A percentile compares a stretch with the other conserved stretches of the same genome.
Evolutionary conservation across 1,140 invertebrate genomes (phyloP).

Genomic region (Steinernema feltiae): DNA sequence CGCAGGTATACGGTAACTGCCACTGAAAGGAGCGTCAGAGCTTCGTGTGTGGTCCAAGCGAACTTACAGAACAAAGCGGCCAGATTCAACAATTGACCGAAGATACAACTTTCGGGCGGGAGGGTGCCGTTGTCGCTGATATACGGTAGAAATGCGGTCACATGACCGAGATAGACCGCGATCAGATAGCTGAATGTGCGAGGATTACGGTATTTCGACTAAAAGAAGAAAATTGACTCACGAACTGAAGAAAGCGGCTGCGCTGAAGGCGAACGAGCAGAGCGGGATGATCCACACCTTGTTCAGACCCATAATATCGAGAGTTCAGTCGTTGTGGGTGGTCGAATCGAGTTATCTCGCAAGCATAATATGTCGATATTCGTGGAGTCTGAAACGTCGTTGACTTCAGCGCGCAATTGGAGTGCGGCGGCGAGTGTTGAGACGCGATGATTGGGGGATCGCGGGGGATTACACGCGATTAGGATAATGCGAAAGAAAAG

Average conservation of each 20-base stretch:
- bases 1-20: slow-evolving; percentile 44
- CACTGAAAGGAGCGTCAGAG: slow-evolving; percentile 25
- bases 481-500: too few relatives aligned
- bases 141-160: slow-evolving; percentile 54
- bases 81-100: slow-evolving; percentile 60
- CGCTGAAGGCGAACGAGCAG: slow-evolving; percentile 39
- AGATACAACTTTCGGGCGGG: slow-evolving; percentile 60
- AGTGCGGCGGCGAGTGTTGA: too few relatives aligned
- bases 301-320: slow-evolving; percentile 32
- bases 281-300: slow-evolving; percentile 49
- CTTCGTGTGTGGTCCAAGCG: background rate
- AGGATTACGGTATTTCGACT: slow-evolving; percentile 18
- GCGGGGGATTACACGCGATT: too few relatives aligned
- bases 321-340: background rate
- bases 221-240: slow-evolving; percentile 32
- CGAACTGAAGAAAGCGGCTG: slow-evolving; percentile 41
- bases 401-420: too few relatives aligned
- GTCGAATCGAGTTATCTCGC: background rate
- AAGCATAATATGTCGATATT: slow-evolving; percentile 7
- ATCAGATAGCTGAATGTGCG: slow-evolving; percentile 47
- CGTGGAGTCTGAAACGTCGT: too few relatives aligned
- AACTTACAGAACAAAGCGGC: slow-evolving; percentile 58
- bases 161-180: slow-evolving; percentile 47
- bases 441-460: too few relatives aligned
- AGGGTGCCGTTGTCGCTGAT: slow-evolving; percentile 60